phyloP scores from a whole-genome alignment of 2,888 invertebrate genomes.

The Philhelius pedissequus region DNA sequence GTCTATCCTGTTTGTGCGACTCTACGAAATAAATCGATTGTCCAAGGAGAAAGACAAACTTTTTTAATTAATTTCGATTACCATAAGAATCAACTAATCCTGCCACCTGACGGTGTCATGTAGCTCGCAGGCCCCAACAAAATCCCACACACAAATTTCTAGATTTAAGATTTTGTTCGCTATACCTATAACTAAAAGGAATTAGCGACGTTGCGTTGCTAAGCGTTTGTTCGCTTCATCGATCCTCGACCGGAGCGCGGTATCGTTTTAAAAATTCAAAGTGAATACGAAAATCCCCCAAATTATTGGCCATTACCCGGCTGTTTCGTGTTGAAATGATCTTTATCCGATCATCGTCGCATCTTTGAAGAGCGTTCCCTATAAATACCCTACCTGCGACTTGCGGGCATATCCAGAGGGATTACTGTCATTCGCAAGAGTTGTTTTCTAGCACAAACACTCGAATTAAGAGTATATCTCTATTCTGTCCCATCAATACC shows the following conservation, averaged over 20 bases:
- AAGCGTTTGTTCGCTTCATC: background rate
- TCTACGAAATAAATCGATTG: slow-evolving; percentile 30
- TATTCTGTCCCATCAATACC: background rate
- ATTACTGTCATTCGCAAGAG: slow-evolving; percentile 65
- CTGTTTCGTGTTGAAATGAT: slow-evolving; percentile 61
- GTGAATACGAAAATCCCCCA: slow-evolving; percentile 54
- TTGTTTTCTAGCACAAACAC: slow-evolving; percentile 64
- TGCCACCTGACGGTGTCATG: slow-evolving; percentile 57
- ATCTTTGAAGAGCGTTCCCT: background rate
- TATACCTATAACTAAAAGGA: no score
- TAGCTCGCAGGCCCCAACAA: background rate
- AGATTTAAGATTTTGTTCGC: background rate
- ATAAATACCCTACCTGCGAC: background rate
- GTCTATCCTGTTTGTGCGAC: background rate
- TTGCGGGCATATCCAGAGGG: background rate
- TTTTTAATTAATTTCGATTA: slow-evolving; percentile 67
- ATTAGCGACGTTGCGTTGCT: background rate
- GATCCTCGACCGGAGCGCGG: slow-evolving; percentile 12
- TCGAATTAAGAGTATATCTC: slow-evolving; percentile 56
- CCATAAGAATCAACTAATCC: slow-evolving; percentile 66
- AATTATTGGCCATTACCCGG: slow-evolving; percentile 65
- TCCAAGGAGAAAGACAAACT: slow-evolving; percentile 42
- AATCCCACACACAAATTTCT: slow-evolving; percentile 50
- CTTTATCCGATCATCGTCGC: slow-evolving; percentile 60
- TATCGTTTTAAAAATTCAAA: slow-evolving; percentile 42